phyloP scores from a whole-genome alignment of 2,888 invertebrate species.

The Opisthograptis luteolata region DNA sequence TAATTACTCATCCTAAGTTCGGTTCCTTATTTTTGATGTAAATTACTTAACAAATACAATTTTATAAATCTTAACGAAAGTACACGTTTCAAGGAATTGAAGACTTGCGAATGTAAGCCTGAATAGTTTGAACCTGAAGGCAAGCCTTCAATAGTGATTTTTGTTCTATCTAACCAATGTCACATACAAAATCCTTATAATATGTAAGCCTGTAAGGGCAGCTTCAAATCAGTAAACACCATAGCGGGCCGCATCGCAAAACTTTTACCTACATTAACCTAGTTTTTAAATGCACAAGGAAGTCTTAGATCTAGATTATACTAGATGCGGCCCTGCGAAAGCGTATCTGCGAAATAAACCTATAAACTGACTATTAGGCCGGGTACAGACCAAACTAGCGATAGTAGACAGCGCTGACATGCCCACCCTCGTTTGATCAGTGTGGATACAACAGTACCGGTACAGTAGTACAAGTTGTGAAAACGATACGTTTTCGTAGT shows the following conservation, averaged over 20 bases:
- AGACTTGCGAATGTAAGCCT: no score
- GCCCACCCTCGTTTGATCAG: no score
- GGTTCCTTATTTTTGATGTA: neutral
- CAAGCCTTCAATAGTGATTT: no score
- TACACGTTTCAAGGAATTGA: no score
- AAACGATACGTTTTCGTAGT: no score
- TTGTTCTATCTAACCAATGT: neutral
- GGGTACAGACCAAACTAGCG: no score
- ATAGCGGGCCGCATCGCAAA: conserved; percentile 1
- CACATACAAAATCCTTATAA: neutral
- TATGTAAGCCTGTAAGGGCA: no score
- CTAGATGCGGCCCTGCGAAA: conserved; percentile 8
- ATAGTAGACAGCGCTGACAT: no score
- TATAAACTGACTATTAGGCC: conserved; percentile 56
- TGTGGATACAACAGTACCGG: no score
- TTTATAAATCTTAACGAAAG: neutral
- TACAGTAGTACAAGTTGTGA: no score
- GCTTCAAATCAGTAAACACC: neutral
- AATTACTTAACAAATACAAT: conserved; percentile 1
- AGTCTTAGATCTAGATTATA: conserved; percentile 30
- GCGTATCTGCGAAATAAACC: conserved; percentile 42
- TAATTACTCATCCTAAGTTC: neutral
- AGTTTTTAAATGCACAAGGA: conserved; percentile 32
- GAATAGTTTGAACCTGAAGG: no score
- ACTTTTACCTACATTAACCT: conserved; percentile 24